Evolutionary conservation across 2,113 vertebrate species (phyloP).

Genomic region (Catharus fuscescens): DNA sequence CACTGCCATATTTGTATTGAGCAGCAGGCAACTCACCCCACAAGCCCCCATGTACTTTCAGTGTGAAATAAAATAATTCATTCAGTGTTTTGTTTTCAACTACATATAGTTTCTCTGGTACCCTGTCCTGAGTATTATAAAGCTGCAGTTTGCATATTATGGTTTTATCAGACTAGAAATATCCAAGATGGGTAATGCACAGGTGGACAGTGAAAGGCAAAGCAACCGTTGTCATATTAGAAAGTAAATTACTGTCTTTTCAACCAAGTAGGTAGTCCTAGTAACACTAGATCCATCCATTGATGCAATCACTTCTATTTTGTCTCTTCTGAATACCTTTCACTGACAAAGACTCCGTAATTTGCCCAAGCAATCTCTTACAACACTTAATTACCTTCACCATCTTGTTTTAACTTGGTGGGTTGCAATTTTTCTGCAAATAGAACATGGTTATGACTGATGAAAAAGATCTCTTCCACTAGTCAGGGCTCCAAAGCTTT

Average conservation of each 20-base stretch:
- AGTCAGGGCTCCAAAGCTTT: background rate
- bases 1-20: background rate
- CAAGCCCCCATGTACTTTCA: background rate
- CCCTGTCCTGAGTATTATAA: background rate
- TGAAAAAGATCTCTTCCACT: background rate
- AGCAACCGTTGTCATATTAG: background rate
- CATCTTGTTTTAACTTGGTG: background rate
- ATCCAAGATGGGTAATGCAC: background rate
- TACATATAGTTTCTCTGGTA: background rate
- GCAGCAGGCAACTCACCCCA: background rate
- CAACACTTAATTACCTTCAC: background rate
- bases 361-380: background rate
- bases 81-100: background rate
- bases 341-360: background rate
- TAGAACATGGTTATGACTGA: background rate
- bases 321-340: background rate
- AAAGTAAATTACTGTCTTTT: background rate
- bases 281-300: background rate
- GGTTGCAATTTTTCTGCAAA: background rate
- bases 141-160: background rate
- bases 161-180: background rate
- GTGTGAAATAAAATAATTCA: background rate
- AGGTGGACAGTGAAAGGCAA: background rate
- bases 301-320: background rate
- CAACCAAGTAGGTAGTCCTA: background rate